Base-by-base conservation (phyloP, 2,797 vertebrate species). In the Channallabes apus region DNA sequence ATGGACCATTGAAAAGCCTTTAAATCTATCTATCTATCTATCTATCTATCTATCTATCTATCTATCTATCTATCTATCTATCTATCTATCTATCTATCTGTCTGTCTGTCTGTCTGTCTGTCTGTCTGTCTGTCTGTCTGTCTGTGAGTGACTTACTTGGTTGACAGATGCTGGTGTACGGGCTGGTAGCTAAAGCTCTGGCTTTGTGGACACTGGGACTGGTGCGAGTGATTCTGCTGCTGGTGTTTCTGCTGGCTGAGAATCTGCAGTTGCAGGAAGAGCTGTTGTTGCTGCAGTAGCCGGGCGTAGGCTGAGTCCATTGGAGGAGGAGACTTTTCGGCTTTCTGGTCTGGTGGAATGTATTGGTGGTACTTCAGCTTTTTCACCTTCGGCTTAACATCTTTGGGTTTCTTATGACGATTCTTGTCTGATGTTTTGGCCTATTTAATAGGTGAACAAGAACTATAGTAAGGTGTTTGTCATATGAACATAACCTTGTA, bases 331-430 rank as follows among this genome's bases (percentile, higher is more conserved):
- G 97, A 98, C 91, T 97, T 98, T 93, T 99, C 98, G 0, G 96
- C 96, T 91, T 99, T 99, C 95, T 99, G 98, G 92, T 99, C 98
- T 0, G 98, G 98, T 32, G 98, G 98, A 90, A 99, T 99, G 93
- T 99, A 99, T 93, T 99, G 98, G 90, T 99, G 98, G 88, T 99
- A 99, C 88, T 99, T 99, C 54, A 99, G 96, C 91, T 99, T 99
- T 94, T 98, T 99, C 91, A 99, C 97, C 90, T 99, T 99, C 0
- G 98, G 98, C 91, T 99, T 99, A 90, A 97, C 96, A 90, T 99
- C 98, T 92, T 99, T 99, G 90, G 97, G 97, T 90, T 99, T 99
- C 92, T 99, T 99, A 95, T 99, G 97, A 1, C 98, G 96, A 94
- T 98, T 97, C 91, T 98, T 98, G 73, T 99, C 98, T 3, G 92